phyloP scores from a whole-genome alignment of 2,888 invertebrate genomes.

The Rhodophaea formosa region DNA sequence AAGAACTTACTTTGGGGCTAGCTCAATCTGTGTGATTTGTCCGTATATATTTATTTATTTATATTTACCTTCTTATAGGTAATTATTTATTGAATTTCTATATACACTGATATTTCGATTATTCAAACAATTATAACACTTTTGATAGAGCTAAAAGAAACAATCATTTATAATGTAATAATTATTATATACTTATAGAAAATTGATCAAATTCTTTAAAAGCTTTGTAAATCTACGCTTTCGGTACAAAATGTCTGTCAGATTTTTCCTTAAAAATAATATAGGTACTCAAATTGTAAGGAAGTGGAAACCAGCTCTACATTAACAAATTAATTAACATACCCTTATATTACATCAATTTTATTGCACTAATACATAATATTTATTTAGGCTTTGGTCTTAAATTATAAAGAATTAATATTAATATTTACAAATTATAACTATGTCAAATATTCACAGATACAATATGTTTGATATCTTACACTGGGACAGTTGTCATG shows the following conservation, averaged over 20 bases:
- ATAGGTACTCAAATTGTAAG: not conserved
- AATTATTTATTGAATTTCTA: too few species aligned
- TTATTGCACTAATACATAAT: not conserved
- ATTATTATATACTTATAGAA: too few species aligned
- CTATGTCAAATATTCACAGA: conserved; percentile 18
- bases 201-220: too few species aligned
- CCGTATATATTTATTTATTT: too few species aligned
- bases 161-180: too few species aligned
- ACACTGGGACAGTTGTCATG: not conserved
- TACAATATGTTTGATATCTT: not conserved
- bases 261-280: not conserved
- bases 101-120: too few species aligned
- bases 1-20: too few species aligned
- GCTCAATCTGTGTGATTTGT: too few species aligned
- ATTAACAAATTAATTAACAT: not conserved
- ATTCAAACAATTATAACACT: too few species aligned
- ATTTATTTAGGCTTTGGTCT: conserved; percentile 26
- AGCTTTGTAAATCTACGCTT: not conserved
- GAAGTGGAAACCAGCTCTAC: not conserved
- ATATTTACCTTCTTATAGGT: too few species aligned
- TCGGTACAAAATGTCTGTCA: not conserved
- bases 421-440: conserved; percentile 17
- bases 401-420: conserved; percentile 19
- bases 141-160: too few species aligned
- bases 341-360: not conserved